phyloP scores from a whole-genome alignment of 2,113 vertebrate species.

The Felis chaus region DNA sequence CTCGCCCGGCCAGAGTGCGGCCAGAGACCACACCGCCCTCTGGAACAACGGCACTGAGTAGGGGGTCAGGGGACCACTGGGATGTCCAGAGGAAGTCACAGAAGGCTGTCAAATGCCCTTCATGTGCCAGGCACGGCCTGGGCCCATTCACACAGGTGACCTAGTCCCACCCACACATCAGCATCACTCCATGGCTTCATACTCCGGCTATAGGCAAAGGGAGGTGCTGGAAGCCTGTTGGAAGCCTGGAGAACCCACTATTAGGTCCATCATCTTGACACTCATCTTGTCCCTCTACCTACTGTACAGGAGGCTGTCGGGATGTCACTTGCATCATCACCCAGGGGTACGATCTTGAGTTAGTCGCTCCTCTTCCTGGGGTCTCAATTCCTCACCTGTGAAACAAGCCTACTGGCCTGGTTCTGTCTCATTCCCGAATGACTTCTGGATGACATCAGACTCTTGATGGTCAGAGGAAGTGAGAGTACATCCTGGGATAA shows the following conservation, averaged over 20 bases:
- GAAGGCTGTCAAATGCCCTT: background rate
- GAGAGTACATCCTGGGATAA: background rate
- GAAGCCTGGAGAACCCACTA: background rate
- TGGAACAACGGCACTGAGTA: background rate
- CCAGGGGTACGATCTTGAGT: background rate
- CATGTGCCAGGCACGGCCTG: background rate
- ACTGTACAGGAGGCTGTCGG: background rate
- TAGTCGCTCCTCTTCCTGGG: background rate
- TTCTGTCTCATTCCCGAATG: background rate
- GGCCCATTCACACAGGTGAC: background rate
- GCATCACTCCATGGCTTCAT: background rate
- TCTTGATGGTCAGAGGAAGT: background rate
- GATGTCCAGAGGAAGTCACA: background rate
- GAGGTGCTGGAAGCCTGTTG: background rate
- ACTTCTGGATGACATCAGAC: background rate
- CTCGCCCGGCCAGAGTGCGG: background rate
- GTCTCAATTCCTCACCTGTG: background rate
- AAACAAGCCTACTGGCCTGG: background rate
- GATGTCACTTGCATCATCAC: background rate
- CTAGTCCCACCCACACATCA: background rate
- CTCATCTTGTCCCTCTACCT: background rate
- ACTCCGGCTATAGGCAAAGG: background rate
- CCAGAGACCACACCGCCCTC: background rate
- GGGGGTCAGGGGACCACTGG: too few relatives aligned
- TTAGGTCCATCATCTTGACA: too few relatives aligned